Percentiles rank a stretch among this genome's conserved stretches.
These are phyloP conservation scores for Seira musarum DNA, from an alignment of 2,888 invertebrate species.

Conservation along the genomic window DNA sequence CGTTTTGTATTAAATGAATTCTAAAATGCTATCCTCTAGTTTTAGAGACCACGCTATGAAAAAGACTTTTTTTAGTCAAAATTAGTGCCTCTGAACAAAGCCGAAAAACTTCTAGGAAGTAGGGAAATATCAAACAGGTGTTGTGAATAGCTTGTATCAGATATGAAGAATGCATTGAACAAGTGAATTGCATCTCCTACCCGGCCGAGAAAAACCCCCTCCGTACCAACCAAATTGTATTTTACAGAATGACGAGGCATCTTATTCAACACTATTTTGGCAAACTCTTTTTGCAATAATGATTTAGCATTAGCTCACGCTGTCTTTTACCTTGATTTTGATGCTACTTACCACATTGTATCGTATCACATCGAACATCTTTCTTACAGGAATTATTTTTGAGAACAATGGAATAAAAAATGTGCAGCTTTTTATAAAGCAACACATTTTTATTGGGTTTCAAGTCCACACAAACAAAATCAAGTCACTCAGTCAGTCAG, in stretches of 20 bases:
- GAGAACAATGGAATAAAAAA: no score
- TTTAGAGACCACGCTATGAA: no score
- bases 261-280: constrained; percentile 25
- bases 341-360: no score
- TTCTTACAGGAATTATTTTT: no score
- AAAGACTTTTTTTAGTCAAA: background rate
- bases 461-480: constrained; percentile 30
- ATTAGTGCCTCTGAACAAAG: background rate
- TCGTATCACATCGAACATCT: no score
- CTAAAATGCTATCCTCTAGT: no score
- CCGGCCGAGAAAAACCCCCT: background rate
- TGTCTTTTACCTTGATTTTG: no score
- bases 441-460: constrained; percentile 33
- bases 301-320: no score
- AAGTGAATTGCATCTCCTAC: background rate
- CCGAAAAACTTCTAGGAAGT: background rate
- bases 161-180: background rate
- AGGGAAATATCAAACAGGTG: background rate
- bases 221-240: background rate
- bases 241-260: constrained; percentile 32
- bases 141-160: no score
- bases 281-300: constrained; percentile 32
- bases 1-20: background rate
- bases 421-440: no score
- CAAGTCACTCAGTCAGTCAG: constrained; percentile 27